Percentiles rank a stretch among this genome's conserved stretches.
phyloP scores from a whole-genome alignment of 2,113 vertebrate genomes.

The Cervus canadensis region DNA sequence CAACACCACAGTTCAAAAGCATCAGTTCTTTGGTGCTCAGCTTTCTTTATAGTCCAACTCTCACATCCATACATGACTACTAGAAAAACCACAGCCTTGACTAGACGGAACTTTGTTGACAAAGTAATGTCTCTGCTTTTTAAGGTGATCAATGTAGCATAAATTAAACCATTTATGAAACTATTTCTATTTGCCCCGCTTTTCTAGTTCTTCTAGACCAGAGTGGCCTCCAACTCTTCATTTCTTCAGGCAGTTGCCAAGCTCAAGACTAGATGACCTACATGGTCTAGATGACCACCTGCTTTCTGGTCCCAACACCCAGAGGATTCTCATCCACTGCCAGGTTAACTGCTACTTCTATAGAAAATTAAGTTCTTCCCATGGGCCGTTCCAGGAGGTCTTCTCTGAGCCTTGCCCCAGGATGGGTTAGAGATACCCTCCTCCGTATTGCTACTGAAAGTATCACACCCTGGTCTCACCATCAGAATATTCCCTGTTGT shows the following conservation, averaged over 20 bases:
- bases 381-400: neutral
- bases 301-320: neutral
- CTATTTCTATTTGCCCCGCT: neutral
- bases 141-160: neutral
- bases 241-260: neutral
- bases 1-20: neutral
- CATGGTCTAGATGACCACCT: neutral
- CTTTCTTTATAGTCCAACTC: neutral
- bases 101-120: neutral
- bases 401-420: neutral
- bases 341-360: neutral
- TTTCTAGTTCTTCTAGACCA: neutral
- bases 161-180: neutral
- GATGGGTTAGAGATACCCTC: neutral
- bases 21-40: neutral
- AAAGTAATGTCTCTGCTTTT: neutral
- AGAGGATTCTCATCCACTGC: neutral
- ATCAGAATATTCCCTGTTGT: neutral
- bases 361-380: conserved; percentile 10
- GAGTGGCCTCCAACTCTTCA: neutral
- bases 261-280: neutral
- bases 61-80: neutral
- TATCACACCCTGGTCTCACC: neutral
- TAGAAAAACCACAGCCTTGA: neutral
- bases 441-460: neutral